phyloP scores from a whole-genome alignment of 2,113 vertebrate genomes.

The Hippocampus abdominalis region DNA sequence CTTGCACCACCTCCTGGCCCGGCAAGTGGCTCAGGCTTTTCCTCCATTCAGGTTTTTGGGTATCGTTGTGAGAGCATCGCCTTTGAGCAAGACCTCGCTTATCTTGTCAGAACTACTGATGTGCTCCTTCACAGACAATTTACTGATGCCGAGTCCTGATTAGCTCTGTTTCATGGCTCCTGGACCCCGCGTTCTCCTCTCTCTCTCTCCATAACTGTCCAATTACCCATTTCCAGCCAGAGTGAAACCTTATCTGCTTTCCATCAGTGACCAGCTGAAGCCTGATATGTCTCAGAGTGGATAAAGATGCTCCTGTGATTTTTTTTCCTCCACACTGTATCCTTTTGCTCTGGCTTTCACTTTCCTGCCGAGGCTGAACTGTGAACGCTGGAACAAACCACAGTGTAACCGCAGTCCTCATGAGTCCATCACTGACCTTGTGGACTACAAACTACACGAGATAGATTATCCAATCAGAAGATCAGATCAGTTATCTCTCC shows the following conservation, averaged over 20 bases:
- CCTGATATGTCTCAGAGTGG: conserved; percentile 42
- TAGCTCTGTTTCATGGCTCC: conserved; percentile 68
- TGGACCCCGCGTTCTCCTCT: conserved; percentile 59
- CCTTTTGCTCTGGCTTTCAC: conserved; percentile 20
- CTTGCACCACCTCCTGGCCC: not conserved
- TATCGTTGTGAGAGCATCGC: conserved; percentile 41
- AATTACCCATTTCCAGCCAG: conserved; percentile 68
- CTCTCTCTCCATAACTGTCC: conserved; percentile 71
- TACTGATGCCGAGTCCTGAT: conserved; percentile 65
- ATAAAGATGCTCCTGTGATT: conserved; percentile 46
- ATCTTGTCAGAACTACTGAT: conserved; percentile 70
- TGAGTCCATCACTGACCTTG: not conserved
- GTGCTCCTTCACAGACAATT: conserved; percentile 70
- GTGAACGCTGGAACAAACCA: not conserved
- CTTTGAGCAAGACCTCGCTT: conserved; percentile 62
- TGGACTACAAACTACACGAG: not conserved
- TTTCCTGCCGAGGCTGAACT: not conserved
- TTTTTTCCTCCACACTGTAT: conserved; percentile 6
- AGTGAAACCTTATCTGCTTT: conserved; percentile 69
- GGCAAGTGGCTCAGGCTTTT: not conserved
- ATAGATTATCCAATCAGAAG: not conserved
- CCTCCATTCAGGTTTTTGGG: conserved; percentile 30
- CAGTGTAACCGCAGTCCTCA: conserved; percentile 4
- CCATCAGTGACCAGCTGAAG: conserved; percentile 57
- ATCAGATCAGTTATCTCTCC: not conserved